These are phyloP conservation scores for Drosophila histrio DNA, from an alignment of 2,888 invertebrate species.

Conservation along the genomic window DNA sequence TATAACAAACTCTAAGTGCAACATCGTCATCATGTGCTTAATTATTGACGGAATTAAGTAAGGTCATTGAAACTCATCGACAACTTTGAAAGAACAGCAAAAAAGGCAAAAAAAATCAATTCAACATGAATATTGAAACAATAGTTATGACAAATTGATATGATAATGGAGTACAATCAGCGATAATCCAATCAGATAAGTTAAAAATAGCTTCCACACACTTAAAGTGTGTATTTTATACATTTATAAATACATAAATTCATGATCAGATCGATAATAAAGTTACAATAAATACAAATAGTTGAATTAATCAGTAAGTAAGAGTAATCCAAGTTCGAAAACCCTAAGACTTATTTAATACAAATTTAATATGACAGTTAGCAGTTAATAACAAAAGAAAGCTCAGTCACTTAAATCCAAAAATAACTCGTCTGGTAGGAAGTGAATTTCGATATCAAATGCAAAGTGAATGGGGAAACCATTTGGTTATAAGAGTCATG, in stretches of 20 bases:
- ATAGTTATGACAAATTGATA: constrained; percentile 12
- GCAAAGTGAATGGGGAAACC: constrained; percentile 8
- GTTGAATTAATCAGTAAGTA: not conserved
- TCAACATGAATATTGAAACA: constrained; percentile 25
- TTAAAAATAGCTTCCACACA: not conserved
- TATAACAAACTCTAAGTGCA: constrained; percentile 56
- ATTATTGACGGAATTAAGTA: constrained; percentile 29
- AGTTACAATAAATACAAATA: not conserved
- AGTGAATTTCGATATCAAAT: constrained; percentile 2
- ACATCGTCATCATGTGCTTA: constrained; percentile 15
- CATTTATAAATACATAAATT: not conserved
- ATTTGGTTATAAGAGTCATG: not conserved
- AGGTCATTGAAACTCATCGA: constrained; percentile 55
- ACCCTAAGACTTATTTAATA: not conserved
- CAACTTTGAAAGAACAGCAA: constrained; percentile 1
- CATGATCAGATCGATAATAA: not conserved
- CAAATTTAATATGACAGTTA: constrained; percentile 15
- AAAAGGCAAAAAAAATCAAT: not conserved
- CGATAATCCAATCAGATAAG: not conserved
- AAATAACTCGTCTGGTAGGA: constrained; percentile 6
- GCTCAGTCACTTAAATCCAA: not conserved
- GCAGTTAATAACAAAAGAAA: constrained; percentile 12
- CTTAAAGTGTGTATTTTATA: not conserved
- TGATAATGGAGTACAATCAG: constrained; percentile 17
- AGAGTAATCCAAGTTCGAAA: not conserved